Evolutionary conservation across 2,113 vertebrate species (phyloP).

Genomic region (Chloebia gouldiae): DNA sequence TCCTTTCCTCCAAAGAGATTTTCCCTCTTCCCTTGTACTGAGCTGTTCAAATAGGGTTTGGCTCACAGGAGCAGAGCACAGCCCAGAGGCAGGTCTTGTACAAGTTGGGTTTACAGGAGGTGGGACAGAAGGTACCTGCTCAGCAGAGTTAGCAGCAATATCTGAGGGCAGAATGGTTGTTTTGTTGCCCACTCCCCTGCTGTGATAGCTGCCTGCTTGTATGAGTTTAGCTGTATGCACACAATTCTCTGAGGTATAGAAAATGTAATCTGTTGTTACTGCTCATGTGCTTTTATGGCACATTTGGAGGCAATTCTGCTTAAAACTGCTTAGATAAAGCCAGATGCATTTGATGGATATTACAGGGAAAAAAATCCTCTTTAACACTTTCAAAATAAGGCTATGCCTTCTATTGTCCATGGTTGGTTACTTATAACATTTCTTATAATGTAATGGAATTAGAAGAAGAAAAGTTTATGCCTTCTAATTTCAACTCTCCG

Average conservation of each 20-base stretch:
- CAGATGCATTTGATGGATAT: background rate
- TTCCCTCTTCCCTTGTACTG: background rate
- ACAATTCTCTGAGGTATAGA: background rate
- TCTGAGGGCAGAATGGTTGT: background rate
- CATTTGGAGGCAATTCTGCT: slow-evolving; percentile 12
- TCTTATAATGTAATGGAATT: background rate
- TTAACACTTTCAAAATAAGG: background rate
- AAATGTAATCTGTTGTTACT: slow-evolving; percentile 23
- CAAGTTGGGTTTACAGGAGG: background rate
- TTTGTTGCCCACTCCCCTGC: background rate
- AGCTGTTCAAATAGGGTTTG: background rate
- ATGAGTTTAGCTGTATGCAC: background rate
- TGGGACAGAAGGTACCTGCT: background rate
- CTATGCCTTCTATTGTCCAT: background rate
- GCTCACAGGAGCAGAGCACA: background rate
- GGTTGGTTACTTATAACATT: background rate
- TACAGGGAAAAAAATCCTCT: background rate
- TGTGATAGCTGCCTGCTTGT: background rate
- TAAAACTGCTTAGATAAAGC: slow-evolving; percentile 14
- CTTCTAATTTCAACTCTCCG: background rate
- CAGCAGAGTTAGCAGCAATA: background rate
- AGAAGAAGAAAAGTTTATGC: background rate
- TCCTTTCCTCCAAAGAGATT: background rate
- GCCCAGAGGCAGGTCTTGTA: background rate
- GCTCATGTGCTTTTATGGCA: background rate